A percentile compares a stretch with the other conserved stretches of the same genome.
Conservation (phyloP, 2,888 invertebrate species). For the Glomeris marginata region DNA sequence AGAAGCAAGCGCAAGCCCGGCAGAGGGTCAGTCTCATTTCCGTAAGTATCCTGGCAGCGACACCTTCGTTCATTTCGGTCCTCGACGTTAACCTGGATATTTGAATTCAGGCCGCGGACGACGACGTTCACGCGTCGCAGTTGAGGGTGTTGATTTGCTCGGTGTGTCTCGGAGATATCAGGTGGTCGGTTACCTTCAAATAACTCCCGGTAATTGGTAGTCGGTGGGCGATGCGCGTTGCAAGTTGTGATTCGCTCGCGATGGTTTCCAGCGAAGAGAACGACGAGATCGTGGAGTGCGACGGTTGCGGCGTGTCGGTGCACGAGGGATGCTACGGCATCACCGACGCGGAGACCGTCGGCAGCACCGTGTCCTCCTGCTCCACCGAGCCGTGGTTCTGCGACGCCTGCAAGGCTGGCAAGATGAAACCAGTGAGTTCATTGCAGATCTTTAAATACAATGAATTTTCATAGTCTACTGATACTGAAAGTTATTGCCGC, state of each 20-base stretch:
- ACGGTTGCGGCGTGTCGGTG: slow-evolving; percentile 88
- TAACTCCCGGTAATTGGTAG: too few species aligned
- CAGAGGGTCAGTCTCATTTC: slow-evolving; percentile 16
- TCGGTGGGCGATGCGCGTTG: too few species aligned
- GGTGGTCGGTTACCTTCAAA: slow-evolving; percentile 18
- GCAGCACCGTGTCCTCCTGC: slow-evolving; percentile 83
- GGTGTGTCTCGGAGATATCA: slow-evolving; percentile 73
- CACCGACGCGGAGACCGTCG: slow-evolving; percentile 75
- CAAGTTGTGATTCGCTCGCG: too few species aligned
- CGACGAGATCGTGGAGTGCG: slow-evolving; percentile 95
- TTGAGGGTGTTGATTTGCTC: slow-evolving; percentile 62
- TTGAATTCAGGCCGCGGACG: slow-evolving; percentile 16
- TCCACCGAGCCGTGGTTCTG: slow-evolving; percentile 99
- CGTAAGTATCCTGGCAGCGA: slow-evolving; percentile 19
- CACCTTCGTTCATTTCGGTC: too few species aligned
- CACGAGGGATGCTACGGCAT: slow-evolving; percentile 96
- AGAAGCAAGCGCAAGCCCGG: slow-evolving; percentile 30
- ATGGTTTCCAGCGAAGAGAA: slow-evolving; percentile 58
- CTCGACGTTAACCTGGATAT: too few species aligned
- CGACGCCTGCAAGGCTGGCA: slow-evolving; percentile 89
- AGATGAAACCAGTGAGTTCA: slow-evolving; percentile 50
- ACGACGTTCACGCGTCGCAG: slow-evolving; percentile 17
- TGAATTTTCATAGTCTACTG: background rate
- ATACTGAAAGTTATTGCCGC: background rate
- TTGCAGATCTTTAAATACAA: background rate